Conservation (phyloP, 2,113 vertebrate genomes). For the Speoplatyrhinus poulsoni region DNA sequence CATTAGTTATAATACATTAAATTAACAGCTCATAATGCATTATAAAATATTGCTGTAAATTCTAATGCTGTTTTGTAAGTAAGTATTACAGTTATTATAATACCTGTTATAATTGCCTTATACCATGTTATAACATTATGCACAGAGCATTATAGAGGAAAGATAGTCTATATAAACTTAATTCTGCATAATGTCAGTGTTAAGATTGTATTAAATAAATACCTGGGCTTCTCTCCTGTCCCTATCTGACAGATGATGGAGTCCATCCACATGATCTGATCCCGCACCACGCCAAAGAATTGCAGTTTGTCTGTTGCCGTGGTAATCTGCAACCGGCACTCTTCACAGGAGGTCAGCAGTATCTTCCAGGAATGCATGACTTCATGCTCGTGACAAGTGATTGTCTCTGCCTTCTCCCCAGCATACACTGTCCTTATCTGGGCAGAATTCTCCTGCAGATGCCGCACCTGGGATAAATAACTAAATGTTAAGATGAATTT, state of each 20-base stretch:
- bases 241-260: constrained; percentile 89
- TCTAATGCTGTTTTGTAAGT: too few species aligned
- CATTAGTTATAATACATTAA: too few species aligned
- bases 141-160: too few species aligned
- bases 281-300: constrained; percentile 84
- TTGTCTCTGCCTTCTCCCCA: constrained; percentile 90
- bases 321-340: constrained; percentile 90
- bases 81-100: too few species aligned
- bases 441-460: constrained; percentile 91
- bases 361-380: constrained; percentile 91
- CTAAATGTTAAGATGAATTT: neutral
- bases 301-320: constrained; percentile 88
- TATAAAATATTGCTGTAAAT: too few species aligned
- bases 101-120: too few species aligned
- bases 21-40: too few species aligned
- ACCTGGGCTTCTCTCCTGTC: constrained; percentile 91
- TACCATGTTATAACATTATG: too few species aligned
- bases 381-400: constrained; percentile 86
- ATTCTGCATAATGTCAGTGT: neutral
- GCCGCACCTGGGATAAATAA: constrained; percentile 78
- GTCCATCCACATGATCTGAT: constrained; percentile 94
- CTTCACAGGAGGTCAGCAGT: constrained; percentile 87
- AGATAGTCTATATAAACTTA: too few species aligned
- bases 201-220: neutral
- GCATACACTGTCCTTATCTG: constrained; percentile 94